Percentiles rank a stretch among this genome's conserved stretches.
phyloP scores from a whole-genome alignment of 2,797 vertebrate genomes.

The Orestias chungarensis region DNA sequence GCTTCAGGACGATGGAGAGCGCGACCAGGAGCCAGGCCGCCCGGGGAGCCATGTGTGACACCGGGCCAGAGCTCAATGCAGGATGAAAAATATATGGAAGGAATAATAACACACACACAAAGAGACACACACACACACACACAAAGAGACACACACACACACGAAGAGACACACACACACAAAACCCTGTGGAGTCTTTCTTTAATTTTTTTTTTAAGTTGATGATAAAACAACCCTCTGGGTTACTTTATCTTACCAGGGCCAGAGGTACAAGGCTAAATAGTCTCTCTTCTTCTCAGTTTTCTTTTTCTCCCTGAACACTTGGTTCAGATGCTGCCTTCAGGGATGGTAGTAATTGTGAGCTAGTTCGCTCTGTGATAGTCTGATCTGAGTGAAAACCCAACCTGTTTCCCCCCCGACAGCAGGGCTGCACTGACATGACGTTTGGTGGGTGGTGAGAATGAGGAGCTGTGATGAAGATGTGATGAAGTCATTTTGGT shows the following conservation, averaged over 20 bases:
- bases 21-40: conserved; percentile 57
- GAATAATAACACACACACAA: not conserved
- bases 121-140: no score
- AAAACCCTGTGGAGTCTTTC: conserved; percentile 9
- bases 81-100: not conserved
- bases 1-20: conserved; percentile 51
- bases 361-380: not conserved
- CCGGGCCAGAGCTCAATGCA: conserved; percentile 4
- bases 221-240: not conserved
- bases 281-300: not conserved
- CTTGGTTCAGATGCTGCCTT: conserved; percentile 42
- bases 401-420: conserved; percentile 31
- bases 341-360: conserved; percentile 50
- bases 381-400: conserved; percentile 26
- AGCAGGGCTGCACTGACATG: conserved; percentile 49
- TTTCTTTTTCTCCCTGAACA: not conserved
- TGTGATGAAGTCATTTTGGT: conserved; percentile 15
- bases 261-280: conserved; percentile 23
- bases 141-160: no score
- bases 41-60: conserved; percentile 56
- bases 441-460: conserved; percentile 68
- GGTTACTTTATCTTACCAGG: conserved; percentile 1
- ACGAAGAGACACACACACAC: not conserved
- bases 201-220: no score
- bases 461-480: conserved; percentile 4